Evolutionary conservation across 2,113 vertebrate species (phyloP).

Genomic region (Telmatochromis brichardi): DNA sequence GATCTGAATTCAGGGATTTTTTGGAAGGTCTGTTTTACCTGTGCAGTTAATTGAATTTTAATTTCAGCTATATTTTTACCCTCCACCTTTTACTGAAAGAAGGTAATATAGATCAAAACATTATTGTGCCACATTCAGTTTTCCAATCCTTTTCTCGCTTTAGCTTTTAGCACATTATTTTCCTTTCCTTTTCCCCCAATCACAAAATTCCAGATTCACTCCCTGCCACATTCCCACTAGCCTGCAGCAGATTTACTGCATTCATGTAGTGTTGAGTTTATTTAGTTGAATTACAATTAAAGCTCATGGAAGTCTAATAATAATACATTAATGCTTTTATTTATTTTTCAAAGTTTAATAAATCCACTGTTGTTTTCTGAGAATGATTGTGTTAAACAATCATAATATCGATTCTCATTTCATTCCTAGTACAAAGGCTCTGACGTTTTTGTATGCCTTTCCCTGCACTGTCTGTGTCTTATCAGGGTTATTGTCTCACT

Average conservation of each 20-base stretch:
- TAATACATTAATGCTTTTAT: neutral
- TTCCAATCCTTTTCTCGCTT: neutral
- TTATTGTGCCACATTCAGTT: neutral
- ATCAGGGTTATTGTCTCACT: neutral
- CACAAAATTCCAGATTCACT: neutral
- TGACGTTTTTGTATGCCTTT: neutral
- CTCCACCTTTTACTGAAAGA: neutral
- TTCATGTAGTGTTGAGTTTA: neutral
- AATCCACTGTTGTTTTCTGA: neutral
- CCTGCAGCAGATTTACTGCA: neutral
- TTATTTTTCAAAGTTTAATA: neutral
- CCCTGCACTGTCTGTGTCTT: neutral
- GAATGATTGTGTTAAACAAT: neutral
- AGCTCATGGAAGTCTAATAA: neutral
- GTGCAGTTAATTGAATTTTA: neutral
- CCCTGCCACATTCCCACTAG: neutral
- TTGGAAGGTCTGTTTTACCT: neutral
- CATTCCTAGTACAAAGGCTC: neutral
- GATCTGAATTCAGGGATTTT: neutral
- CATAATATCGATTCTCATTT: neutral
- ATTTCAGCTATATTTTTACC: neutral
- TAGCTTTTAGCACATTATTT: neutral
- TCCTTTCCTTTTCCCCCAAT: neutral
- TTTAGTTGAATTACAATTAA: neutral
- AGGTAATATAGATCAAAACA: neutral